Evolutionary conservation across 1,140 invertebrate genomes (phyloP).

Genomic region (Philotrypesis tridentata): DNA sequence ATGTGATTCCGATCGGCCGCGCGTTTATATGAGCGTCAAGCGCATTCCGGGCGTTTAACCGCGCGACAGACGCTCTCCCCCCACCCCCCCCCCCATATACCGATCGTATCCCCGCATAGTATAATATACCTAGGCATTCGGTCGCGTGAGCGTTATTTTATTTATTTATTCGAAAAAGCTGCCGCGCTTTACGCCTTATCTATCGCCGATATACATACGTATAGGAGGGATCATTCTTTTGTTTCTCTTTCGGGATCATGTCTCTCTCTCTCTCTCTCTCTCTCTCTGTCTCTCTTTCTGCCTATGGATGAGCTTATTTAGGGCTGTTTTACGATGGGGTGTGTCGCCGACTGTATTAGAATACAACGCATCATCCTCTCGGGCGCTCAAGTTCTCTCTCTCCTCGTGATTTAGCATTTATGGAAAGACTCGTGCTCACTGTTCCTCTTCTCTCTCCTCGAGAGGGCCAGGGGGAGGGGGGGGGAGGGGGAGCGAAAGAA

Average conservation of each 20-base stretch:
- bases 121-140: not conserved
- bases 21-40: not conserved
- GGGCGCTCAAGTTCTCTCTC: not conserved
- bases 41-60: not conserved
- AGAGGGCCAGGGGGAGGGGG: not conserved
- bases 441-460: no score
- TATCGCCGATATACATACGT: not conserved
- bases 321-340: conserved; percentile 1
- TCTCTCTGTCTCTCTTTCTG: no score
- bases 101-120: not conserved
- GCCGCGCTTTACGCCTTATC: not conserved
- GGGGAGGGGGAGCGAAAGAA: not conserved
- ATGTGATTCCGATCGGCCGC: not conserved
- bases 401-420: no score
- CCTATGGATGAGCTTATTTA: not conserved
- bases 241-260: not conserved
- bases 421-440: no score
- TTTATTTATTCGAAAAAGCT: conserved; percentile 34
- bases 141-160: conserved; percentile 38
- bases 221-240: not conserved
- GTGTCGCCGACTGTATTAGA: not conserved
- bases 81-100: no score
- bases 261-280: no score
- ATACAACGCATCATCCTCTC: not conserved
- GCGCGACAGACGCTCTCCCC: not conserved